These are phyloP conservation scores for Papilio helenus DNA, from an alignment of 1,140 invertebrate species.

Conservation along the genomic window DNA sequence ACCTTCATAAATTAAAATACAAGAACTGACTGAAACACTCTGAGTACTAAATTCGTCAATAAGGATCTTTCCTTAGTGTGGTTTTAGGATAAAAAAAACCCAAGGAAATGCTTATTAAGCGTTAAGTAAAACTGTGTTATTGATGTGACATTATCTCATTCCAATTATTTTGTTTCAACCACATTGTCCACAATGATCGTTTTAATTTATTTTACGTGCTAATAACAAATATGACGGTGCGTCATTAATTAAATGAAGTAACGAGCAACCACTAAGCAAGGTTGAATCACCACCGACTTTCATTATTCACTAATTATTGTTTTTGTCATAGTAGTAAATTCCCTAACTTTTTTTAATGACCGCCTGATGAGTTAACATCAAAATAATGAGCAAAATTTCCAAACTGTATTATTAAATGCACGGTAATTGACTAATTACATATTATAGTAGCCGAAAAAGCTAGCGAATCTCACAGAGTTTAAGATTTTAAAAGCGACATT, in stretches of 20 bases:
- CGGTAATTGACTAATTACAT: not conserved
- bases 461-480: not conserved
- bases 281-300: not conserved
- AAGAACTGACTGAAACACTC: not conserved
- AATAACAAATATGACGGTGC: not conserved
- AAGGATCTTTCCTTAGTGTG: too few species aligned
- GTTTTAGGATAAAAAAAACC: not conserved
- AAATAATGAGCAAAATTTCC: too few species aligned
- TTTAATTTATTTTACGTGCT: too few species aligned
- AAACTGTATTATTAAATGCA: too few species aligned
- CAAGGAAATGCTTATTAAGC: not conserved
- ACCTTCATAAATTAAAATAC: conserved; percentile 47
- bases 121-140: too few species aligned
- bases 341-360: too few species aligned
- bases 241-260: not conserved
- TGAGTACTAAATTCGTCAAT: not conserved
- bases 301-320: not conserved
- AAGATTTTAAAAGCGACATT: not conserved
- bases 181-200: too few species aligned
- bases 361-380: too few species aligned
- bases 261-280: not conserved
- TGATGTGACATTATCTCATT: too few species aligned
- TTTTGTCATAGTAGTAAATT: too few species aligned
- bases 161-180: too few species aligned
- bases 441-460: not conserved